Percentiles rank a stretch among this genome's conserved stretches.
Conservation (phyloP, 2,888 invertebrate genomes). For the Aporophyla nigra region DNA sequence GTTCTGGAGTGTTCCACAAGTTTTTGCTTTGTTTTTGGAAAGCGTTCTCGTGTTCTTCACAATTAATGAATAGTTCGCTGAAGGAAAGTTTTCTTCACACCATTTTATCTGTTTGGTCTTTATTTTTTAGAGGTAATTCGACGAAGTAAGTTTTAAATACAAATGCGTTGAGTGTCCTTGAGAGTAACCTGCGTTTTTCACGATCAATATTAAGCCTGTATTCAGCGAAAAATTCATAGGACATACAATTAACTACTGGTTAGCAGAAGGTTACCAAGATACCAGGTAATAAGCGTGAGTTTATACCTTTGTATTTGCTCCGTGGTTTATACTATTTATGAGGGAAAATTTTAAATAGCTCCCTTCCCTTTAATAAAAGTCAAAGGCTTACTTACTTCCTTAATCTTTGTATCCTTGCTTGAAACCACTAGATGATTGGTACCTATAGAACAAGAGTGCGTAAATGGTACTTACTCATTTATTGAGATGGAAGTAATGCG, state of each 20-base stretch:
- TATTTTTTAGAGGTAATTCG: not conserved
- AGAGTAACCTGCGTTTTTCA: not conserved
- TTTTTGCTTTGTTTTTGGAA: conserved; percentile 54
- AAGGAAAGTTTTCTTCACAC: conserved; percentile 42
- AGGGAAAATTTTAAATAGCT: not conserved
- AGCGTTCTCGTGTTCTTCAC: conserved; percentile 63
- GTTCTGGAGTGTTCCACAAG: conserved; percentile 33
- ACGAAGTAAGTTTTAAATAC: not conserved
- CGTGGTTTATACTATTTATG: not conserved
- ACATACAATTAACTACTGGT: not conserved
- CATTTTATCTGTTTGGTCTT: conserved; percentile 22
- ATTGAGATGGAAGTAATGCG: not conserved
- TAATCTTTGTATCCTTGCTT: not conserved
- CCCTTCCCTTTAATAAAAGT: not conserved
- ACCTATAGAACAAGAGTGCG: not conserved
- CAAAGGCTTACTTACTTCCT: not conserved
- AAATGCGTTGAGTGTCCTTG: not conserved
- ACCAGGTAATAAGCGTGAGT: not conserved
- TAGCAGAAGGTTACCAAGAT: not conserved
- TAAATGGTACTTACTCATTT: not conserved
- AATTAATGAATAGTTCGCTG: conserved; percentile 60
- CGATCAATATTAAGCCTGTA: not conserved
- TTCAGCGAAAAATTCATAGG: not conserved
- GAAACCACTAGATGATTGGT: not conserved
- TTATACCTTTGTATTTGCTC: too few relatives aligned